Evolutionary conservation across 2,797 vertebrate species (phyloP).

Genomic region (Tenualosa thibaudeaui): DNA sequence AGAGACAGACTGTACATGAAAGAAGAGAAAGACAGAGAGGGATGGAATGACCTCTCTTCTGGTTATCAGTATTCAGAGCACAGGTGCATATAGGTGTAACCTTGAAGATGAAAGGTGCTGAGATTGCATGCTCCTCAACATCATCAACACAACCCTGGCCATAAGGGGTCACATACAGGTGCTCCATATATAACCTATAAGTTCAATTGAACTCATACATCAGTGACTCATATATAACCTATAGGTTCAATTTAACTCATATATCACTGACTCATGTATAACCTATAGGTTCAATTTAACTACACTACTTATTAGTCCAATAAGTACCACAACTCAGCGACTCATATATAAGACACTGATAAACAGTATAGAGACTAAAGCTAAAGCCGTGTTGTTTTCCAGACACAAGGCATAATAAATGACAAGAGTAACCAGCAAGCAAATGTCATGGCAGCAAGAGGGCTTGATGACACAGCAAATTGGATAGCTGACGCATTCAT

Average conservation of each 20-base stretch:
- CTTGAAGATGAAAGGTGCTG: conserved; percentile 4
- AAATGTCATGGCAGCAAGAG: neutral
- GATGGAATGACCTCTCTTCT: neutral
- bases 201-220: neutral
- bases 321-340: neutral
- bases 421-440: neutral
- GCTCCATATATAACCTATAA: neutral
- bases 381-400: too few species aligned
- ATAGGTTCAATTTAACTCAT: too few species aligned
- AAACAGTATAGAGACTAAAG: neutral
- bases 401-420: too few species aligned
- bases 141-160: neutral
- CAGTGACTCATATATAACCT: neutral
- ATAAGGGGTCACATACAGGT: neutral
- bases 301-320: too few species aligned
- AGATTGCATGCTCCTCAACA: neutral
- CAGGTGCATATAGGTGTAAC: neutral
- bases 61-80: neutral
- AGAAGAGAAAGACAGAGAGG: neutral
- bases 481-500: neutral
- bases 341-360: neutral
- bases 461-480: neutral
- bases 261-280: neutral
- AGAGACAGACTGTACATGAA: neutral
- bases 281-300: too few species aligned